A percentile compares a stretch with the other conserved stretches of the same genome.
These are phyloP conservation scores for Leptopterna dolabrata DNA, from an alignment of 2,888 invertebrate species.

Conservation along the genomic window DNA sequence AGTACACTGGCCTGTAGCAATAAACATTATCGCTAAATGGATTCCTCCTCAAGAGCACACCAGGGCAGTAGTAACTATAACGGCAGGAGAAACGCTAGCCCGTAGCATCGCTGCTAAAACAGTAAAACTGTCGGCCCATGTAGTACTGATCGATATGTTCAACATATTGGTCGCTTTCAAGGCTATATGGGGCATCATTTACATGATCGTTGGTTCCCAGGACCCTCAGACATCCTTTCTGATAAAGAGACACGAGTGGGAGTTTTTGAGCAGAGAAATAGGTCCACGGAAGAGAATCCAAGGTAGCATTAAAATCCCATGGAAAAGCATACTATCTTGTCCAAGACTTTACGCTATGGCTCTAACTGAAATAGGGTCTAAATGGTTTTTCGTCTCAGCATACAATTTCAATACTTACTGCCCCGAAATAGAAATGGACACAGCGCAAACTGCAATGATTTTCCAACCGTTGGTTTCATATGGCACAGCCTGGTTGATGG, in stretches of 20 bases:
- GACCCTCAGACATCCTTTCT: background rate
- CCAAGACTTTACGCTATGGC: background rate
- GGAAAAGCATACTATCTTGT: background rate
- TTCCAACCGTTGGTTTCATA: background rate
- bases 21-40: constrained; percentile 43
- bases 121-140: too few species aligned
- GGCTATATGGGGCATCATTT: background rate
- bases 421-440: background rate
- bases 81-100: background rate
- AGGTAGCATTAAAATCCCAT: background rate
- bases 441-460: background rate
- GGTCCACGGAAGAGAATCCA: background rate
- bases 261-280: background rate
- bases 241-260: constrained; percentile 13
- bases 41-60: constrained; percentile 24
- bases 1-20: background rate
- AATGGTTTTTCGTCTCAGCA: background rate
- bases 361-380: background rate
- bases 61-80: background rate
- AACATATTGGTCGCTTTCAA: background rate
- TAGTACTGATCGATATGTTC: background rate
- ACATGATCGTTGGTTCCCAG: constrained; percentile 8
- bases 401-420: background rate
- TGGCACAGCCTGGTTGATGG: background rate
- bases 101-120: background rate